Evolutionary conservation across 2,113 vertebrate species (phyloP), one percentile per base, ranked within the genome.

Genomic region (Manacus vitellinus): DNA sequence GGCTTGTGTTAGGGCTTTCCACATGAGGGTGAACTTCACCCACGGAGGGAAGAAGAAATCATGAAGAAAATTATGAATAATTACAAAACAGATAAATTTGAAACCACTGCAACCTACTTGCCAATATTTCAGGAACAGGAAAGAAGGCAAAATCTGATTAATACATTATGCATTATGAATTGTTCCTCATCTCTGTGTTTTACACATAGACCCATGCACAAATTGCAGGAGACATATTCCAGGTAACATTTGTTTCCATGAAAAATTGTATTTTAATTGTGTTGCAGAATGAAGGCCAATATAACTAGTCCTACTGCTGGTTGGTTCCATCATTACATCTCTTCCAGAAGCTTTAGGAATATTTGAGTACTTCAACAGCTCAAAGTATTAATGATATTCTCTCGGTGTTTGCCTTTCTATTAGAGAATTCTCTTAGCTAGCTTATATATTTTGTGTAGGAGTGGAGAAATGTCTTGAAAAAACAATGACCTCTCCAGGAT

Each of bases 401-500:
- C 44, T 65, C 33, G 67, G 31, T 23, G 35, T 91, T 90, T 89
- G 65, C 37, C 43, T 80, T 88, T 65, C 80, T 87, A 19, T 14
- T 67, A 58, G 52, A 92, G 56, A 89, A 92, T 92, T 95, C 79
- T 92, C 52, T 66, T 58, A 80, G 47, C 51, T 86, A 25, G 59
- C 37, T 85, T 54, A 58, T 75, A 24, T 56, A 77, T 82, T 90
- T 91, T 6, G 8, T 77, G 74, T 55, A 56, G 80, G 59, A 94
- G 44, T 35, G 30, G 59, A 96, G 88, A 95, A 85, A 72, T 37
- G 52, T 65, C 88, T 71, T 93, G 90, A 68, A 96, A 90, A 95
- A 94, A 67, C 92, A 93, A 92, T 92, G 85, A 94, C 85, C 85
- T 96, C 88, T 84, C 41, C 52, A 77, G 76, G 92, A 86, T 89